phyloP scores from a whole-genome alignment of 1,140 invertebrate species.

The Lordiphosa collinella region DNA sequence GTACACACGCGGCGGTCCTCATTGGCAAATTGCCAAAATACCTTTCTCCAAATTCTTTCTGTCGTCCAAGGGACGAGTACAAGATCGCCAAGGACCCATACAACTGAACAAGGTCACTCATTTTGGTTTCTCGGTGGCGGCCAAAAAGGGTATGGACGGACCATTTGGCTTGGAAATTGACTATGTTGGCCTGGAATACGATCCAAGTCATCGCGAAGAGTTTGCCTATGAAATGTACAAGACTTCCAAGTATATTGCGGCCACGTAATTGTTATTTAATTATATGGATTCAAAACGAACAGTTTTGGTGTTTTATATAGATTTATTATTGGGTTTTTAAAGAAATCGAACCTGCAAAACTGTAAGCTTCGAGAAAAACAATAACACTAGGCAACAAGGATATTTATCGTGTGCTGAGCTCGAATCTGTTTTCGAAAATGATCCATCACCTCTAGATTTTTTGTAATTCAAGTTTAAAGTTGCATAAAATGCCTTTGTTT shows the following conservation, averaged over 20 bases:
- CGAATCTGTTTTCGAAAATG: too few relatives aligned
- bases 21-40: conserved; percentile 96
- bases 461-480: too few relatives aligned
- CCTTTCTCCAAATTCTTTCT: conserved; percentile 97
- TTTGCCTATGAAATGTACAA: conserved; percentile 95
- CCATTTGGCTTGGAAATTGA: conserved; percentile 96
- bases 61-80: conserved; percentile 90
- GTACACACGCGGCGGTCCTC: conserved; percentile 96
- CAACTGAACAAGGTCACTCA: conserved; percentile 82
- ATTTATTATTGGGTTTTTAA: too few relatives aligned
- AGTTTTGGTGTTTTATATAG: neutral
- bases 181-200: conserved; percentile 91
- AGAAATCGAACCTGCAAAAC: too few relatives aligned
- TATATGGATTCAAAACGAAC: conserved; percentile 18
- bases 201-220: conserved; percentile 88
- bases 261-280: conserved; percentile 75
- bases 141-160: conserved; percentile 85
- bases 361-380: too few relatives aligned
- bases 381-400: too few relatives aligned
- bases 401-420: too few relatives aligned
- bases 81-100: conserved; percentile 88
- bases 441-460: too few relatives aligned
- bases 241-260: conserved; percentile 84
- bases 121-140: conserved; percentile 90
- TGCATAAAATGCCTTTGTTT: too few relatives aligned